These are phyloP conservation scores for Leucopsar rothschildi DNA, from an alignment of 2,113 vertebrate genomes.

Conservation along the genomic window DNA sequence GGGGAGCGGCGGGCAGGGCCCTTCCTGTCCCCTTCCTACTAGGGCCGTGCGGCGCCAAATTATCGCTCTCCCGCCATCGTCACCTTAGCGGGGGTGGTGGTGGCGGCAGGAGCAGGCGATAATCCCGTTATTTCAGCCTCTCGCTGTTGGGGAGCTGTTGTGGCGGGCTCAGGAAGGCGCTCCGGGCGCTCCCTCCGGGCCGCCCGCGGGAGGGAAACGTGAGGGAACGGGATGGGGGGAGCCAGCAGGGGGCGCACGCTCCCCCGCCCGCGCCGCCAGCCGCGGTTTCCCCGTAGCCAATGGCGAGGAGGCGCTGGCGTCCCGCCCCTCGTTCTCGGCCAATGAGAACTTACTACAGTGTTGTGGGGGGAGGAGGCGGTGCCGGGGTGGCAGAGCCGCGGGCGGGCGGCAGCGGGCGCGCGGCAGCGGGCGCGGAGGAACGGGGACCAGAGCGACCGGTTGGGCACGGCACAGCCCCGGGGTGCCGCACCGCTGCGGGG, in stretches of 20 bases:
- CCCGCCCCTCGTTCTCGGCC: not conserved
- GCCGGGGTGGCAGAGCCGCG: not conserved
- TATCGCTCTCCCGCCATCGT: no score
- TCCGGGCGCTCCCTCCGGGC: not conserved
- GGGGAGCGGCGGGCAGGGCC: not conserved
- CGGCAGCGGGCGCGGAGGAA: not conserved
- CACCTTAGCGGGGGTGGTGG: not conserved
- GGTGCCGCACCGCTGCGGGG: not conserved
- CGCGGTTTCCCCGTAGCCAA: not conserved
- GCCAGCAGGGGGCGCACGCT: not conserved
- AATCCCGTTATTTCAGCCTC: not conserved
- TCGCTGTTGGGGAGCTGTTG: not conserved
- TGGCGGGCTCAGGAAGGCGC: not conserved
- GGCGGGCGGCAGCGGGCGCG: not conserved
- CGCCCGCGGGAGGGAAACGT: not conserved
- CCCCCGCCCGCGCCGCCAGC: not conserved
- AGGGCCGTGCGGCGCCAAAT: not conserved
- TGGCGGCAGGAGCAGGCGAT: not conserved
- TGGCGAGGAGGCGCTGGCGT: not conserved
- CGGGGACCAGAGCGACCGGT: not conserved
- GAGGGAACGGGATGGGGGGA: not conserved
- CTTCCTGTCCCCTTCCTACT: not conserved
- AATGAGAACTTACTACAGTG: slow-evolving; percentile 61
- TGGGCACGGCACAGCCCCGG: not conserved
- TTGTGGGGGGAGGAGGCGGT: slow-evolving; percentile 17